phyloP scores from a whole-genome alignment of 2,797 vertebrate species.

The Sebastes flavidus region DNA sequence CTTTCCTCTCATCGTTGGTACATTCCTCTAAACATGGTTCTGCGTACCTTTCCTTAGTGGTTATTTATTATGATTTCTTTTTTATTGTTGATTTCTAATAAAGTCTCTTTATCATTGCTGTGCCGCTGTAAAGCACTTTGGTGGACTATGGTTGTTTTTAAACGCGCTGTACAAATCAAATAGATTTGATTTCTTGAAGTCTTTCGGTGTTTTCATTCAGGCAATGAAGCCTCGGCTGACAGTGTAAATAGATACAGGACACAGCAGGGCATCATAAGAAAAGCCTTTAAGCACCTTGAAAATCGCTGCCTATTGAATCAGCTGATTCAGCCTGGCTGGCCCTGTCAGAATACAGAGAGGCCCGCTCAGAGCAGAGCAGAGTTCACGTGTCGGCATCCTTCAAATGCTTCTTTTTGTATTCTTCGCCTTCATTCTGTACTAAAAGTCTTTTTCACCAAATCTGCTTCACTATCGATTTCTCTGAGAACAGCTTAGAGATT shows the following conservation, averaged over 20 bases:
- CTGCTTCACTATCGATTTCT: neutral
- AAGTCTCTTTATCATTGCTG: no score
- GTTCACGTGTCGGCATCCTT: neutral
- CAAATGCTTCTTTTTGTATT: neutral
- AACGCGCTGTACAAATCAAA: no score
- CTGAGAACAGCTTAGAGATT: neutral
- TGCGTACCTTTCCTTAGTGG: neutral
- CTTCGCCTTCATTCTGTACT: neutral
- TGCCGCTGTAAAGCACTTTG: no score
- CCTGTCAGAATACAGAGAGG: neutral
- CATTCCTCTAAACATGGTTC: neutral
- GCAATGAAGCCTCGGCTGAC: neutral
- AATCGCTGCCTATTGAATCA: conserved; percentile 23
- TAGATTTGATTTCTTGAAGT: no score
- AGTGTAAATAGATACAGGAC: neutral
- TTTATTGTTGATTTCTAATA: no score
- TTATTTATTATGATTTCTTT: no score
- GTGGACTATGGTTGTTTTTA: fast-evolving
- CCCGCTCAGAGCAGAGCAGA: neutral
- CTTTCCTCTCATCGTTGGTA: neutral
- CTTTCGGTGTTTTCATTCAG: neutral
- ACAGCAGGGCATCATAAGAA: conserved; percentile 1
- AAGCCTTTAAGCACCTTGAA: conserved; percentile 1
- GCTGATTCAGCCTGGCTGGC: neutral
- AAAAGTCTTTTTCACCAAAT: neutral